Conservation (phyloP, 2,113 vertebrate species). For the Mormyrus lacerda region DNA sequence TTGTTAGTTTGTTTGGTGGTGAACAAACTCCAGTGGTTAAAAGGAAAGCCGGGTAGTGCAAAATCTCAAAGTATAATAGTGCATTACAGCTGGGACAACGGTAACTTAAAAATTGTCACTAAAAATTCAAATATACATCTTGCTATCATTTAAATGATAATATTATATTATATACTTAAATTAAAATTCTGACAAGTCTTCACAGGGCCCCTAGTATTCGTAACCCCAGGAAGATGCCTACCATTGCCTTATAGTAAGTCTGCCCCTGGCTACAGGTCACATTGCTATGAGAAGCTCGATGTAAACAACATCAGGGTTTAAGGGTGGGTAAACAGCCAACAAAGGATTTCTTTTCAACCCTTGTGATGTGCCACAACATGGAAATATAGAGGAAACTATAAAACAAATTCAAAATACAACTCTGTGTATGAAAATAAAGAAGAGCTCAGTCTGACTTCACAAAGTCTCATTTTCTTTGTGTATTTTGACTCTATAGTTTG, state of each 20-base stretch:
- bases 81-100: not conserved
- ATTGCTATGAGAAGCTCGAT: not conserved
- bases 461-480: not conserved
- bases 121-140: not conserved
- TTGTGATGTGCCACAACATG: no score
- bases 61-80: not conserved
- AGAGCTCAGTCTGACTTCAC: not conserved
- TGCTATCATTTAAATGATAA: not conserved
- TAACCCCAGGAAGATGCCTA: not conserved
- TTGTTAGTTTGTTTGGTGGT: not conserved
- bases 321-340: no score
- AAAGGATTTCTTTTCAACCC: no score
- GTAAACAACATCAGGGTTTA: not conserved
- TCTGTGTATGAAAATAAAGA: not conserved
- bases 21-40: not conserved
- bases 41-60: not conserved
- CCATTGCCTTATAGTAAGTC: not conserved
- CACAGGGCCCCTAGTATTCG: not conserved
- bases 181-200: not conserved
- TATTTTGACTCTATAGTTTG: not conserved
- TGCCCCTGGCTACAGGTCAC: not conserved
- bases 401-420: not conserved
- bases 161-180: not conserved
- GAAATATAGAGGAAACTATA: not conserved
- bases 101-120: not conserved